These are phyloP conservation scores for Listrodromus nycthemerus DNA, from an alignment of 2,888 invertebrate species.

Conservation along the genomic window DNA sequence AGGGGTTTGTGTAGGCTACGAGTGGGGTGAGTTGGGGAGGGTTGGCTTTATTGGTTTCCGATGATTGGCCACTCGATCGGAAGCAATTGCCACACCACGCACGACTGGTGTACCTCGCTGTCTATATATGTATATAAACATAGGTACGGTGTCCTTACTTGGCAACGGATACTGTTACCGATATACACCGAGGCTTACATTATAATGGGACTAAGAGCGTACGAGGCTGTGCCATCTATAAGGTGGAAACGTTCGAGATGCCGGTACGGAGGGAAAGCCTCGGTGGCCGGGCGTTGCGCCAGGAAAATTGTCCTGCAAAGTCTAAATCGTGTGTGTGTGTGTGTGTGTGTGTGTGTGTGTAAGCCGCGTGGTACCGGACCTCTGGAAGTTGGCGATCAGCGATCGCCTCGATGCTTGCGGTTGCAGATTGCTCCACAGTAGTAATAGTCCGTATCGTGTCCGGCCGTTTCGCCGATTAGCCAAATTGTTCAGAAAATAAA, in stretches of 20 bases:
- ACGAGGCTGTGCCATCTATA: conserved; percentile 51
- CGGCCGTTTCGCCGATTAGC: conserved; percentile 75
- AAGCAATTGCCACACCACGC: conserved; percentile 77
- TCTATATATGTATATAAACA: conserved; percentile 20
- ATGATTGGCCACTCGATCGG: conserved; percentile 81
- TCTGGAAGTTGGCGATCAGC: conserved; percentile 55
- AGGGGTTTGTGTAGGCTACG: conserved; percentile 67
- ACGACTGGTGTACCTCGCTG: conserved; percentile 49
- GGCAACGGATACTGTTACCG: conserved; percentile 61
- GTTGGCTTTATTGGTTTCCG: conserved; percentile 79
- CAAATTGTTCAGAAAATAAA: conserved; percentile 79
- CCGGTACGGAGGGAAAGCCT: conserved; percentile 27
- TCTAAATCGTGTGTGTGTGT: conserved; percentile 17
- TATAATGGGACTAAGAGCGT: conserved; percentile 68
- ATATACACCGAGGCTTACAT: conserved; percentile 61
- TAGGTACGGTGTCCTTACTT: conserved; percentile 56
- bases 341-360: background rate
- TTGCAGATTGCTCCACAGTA: conserved; percentile 41
- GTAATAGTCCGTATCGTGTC: conserved; percentile 33
- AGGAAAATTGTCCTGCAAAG: conserved; percentile 64
- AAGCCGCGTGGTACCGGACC: conserved; percentile 13
- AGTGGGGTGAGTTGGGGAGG: background rate
- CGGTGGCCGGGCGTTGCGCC: conserved; percentile 58
- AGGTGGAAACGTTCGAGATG: conserved; percentile 63
- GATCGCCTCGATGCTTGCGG: conserved; percentile 53